Evolutionary conservation across 2,888 invertebrate species (phyloP).

Genomic region (Ctena decussata): DNA sequence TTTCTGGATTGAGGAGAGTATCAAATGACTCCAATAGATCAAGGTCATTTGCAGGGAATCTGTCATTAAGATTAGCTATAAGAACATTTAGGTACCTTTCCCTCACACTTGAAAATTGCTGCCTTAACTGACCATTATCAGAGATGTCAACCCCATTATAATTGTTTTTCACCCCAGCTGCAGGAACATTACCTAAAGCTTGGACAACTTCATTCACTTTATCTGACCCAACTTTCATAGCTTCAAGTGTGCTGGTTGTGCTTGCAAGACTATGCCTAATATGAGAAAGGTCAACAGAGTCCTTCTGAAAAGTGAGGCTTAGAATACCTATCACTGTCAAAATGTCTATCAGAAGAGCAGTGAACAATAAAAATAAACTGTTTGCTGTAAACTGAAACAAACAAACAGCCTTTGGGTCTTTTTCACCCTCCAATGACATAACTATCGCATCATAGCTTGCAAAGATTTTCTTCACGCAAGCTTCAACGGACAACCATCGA

Average conservation of each 20-base stretch:
- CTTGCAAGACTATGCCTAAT: conserved; percentile 14
- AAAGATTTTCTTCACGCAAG: conserved; percentile 26
- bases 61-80: conserved; percentile 6
- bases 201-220: conserved; percentile 18
- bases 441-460: conserved; percentile 24
- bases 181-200: conserved; percentile 22
- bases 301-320: conserved; percentile 28
- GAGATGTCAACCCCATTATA: conserved; percentile 21
- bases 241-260: not conserved
- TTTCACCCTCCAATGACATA: conserved; percentile 25
- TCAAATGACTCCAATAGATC: conserved; percentile 34
- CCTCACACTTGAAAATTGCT: conserved; percentile 25
- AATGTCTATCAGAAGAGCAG: conserved; percentile 28
- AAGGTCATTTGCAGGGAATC: conserved; percentile 33
- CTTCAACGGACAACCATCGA: conserved; percentile 30
- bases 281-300: not conserved
- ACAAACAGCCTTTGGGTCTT: conserved; percentile 17
- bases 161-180: not conserved
- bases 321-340: conserved; percentile 27
- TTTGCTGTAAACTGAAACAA: conserved; percentile 3
- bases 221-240: conserved; percentile 28
- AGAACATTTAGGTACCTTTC: conserved; percentile 18
- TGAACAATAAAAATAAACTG: conserved; percentile 17
- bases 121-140: conserved; percentile 18
- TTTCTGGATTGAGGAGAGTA: conserved; percentile 26